A percentile compares a stretch with the other conserved stretches of the same genome.
phyloP scores from a whole-genome alignment of 35 echinoderm and acorn worm species.

The Ophioderma brevispina region DNA sequence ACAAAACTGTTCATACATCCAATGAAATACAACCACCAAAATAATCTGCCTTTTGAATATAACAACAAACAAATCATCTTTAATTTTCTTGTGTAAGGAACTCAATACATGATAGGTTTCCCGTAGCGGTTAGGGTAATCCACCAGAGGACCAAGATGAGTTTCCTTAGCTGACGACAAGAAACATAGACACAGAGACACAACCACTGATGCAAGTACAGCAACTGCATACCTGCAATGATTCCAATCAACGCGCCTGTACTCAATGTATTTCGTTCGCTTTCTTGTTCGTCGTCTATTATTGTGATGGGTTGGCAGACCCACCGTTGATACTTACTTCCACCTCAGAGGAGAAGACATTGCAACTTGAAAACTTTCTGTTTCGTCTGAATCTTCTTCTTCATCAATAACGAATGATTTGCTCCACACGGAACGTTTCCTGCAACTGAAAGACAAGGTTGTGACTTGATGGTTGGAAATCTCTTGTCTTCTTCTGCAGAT shows the following conservation, averaged over 20 bases:
- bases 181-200: neutral
- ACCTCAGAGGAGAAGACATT: neutral
- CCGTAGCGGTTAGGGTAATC: too few relatives aligned
- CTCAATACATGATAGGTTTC: too few relatives aligned
- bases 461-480: neutral
- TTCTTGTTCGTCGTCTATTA: neutral
- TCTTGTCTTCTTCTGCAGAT: neutral
- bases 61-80: too few relatives aligned
- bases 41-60: too few relatives aligned
- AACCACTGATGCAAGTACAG: neutral
- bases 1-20: too few relatives aligned
- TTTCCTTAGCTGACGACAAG: too few relatives aligned
- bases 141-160: too few relatives aligned
- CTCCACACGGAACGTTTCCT: neutral
- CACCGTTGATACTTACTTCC: neutral
- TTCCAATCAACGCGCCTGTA: neutral
- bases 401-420: neutral
- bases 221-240: neutral
- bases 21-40: too few relatives aligned
- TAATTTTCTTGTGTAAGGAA: too few relatives aligned
- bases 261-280: too few relatives aligned
- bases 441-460: neutral
- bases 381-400: neutral
- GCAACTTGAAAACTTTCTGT: neutral
- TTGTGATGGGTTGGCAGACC: neutral